phyloP scores from a whole-genome alignment of 1,140 invertebrate genomes.

The Drosophila repletoides region DNA sequence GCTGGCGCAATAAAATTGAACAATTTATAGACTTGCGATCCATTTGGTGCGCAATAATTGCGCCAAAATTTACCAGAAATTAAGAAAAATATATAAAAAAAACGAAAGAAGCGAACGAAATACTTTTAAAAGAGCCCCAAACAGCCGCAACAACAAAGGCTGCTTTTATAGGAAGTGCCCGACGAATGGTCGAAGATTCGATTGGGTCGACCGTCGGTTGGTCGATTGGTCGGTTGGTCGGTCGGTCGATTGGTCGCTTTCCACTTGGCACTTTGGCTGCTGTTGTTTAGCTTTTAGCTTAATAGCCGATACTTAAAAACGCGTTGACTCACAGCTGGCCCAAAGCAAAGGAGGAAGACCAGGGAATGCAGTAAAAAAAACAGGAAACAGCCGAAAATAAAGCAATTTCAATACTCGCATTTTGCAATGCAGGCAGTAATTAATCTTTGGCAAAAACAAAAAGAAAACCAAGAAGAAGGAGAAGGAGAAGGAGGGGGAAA shows the following conservation, averaged over 20 bases:
- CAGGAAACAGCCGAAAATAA: conserved; percentile 6
- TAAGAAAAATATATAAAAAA: conserved; percentile 44
- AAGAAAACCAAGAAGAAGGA: too few relatives aligned
- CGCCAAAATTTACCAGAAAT: conserved; percentile 74
- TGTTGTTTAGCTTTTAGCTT: conserved; percentile 75
- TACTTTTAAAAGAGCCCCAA: conserved; percentile 3
- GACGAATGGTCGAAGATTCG: neutral
- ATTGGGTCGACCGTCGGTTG: conserved; percentile 1
- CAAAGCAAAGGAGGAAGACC: neutral
- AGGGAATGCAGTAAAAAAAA: conserved; percentile 10
- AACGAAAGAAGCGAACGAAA: neutral
- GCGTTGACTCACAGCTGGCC: conserved; percentile 60
- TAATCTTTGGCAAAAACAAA: conserved; percentile 16
- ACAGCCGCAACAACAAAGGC: conserved; percentile 20
- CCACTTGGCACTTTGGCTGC: conserved; percentile 48
- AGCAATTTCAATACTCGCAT: conserved; percentile 5
- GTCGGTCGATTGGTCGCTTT: conserved; percentile 20
- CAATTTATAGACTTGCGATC: conserved; percentile 80
- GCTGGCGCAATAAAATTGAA: conserved; percentile 81
- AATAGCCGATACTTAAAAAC: conserved; percentile 74
- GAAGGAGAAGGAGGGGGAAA: too few relatives aligned
- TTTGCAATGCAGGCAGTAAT: conserved; percentile 48
- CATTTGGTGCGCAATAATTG: conserved; percentile 80
- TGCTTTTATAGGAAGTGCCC: conserved; percentile 5
- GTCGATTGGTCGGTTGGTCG: neutral